These are phyloP conservation scores for Coracopsis vasa DNA, from an alignment of 2,113 vertebrate genomes.

Conservation along the genomic window DNA sequence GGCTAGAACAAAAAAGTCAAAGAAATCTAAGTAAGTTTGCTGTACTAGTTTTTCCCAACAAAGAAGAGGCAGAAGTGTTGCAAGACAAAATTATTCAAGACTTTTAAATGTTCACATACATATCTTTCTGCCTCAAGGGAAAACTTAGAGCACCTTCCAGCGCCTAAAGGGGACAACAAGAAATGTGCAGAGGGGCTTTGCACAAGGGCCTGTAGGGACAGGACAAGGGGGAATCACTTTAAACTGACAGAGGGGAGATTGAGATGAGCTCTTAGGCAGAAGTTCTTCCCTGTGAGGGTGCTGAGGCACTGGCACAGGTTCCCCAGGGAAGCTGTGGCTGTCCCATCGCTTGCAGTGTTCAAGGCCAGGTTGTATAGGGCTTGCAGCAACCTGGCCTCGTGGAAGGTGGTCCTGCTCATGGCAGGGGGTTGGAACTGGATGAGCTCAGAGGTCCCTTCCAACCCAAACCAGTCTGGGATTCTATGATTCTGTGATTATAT, in stretches of 20 bases:
- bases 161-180: not conserved
- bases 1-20: not conserved
- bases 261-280: not conserved
- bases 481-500: not conserved
- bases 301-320: not conserved
- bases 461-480: not conserved
- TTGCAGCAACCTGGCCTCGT: not conserved
- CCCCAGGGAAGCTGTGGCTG: not conserved
- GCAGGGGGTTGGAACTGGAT: not conserved
- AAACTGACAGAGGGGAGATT: not conserved
- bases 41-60: not conserved
- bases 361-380: not conserved
- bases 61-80: not conserved
- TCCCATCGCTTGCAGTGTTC: not conserved
- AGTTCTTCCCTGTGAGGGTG: not conserved
- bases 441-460: not conserved
- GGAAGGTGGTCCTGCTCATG: not conserved
- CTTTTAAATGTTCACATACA: not conserved
- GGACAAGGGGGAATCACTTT: not conserved
- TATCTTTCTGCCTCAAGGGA: not conserved
- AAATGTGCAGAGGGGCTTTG: not conserved
- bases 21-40: not conserved
- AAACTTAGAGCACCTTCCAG: not conserved
- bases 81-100: not conserved
- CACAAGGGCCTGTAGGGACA: not conserved